Conservation (phyloP, 1,140 invertebrate species). For the Ridgeia piscesae region DNA sequence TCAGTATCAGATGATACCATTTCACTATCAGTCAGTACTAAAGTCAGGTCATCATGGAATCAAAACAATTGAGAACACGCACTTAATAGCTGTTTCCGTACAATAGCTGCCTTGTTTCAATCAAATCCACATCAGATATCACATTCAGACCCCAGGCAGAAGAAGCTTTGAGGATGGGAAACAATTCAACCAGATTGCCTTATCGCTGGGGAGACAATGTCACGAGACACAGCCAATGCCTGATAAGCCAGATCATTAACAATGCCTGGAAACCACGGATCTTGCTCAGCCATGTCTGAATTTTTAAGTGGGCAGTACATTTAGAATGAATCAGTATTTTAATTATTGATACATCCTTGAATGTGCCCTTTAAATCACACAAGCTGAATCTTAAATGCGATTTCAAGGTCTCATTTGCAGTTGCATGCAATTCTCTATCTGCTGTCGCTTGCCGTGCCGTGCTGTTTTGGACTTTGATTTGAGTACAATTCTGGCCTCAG, state of each 20-base stretch:
- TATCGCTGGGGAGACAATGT: background rate
- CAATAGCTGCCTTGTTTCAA: background rate
- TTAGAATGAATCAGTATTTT: background rate
- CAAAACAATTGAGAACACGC: background rate
- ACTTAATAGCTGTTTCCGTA: background rate
- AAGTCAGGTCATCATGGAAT: background rate
- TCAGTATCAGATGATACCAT: background rate
- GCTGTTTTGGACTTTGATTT: background rate
- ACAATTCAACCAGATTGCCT: background rate
- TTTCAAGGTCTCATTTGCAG: background rate
- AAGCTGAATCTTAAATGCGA: background rate
- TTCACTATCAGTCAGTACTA: background rate
- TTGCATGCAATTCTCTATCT: too few species aligned
- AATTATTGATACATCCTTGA: background rate
- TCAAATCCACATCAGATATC: background rate
- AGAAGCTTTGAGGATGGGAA: background rate
- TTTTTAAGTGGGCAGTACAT: background rate
- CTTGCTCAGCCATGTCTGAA: background rate
- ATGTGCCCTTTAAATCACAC: background rate
- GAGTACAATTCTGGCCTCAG: background rate
- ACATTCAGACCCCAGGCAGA: background rate
- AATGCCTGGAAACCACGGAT: background rate
- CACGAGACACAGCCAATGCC: background rate
- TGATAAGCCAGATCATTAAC: background rate
- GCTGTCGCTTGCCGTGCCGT: background rate